These are phyloP conservation scores for Brachyhypopomus occidentalis DNA, from an alignment of 2,113 vertebrate genomes.

Conservation along the genomic window DNA sequence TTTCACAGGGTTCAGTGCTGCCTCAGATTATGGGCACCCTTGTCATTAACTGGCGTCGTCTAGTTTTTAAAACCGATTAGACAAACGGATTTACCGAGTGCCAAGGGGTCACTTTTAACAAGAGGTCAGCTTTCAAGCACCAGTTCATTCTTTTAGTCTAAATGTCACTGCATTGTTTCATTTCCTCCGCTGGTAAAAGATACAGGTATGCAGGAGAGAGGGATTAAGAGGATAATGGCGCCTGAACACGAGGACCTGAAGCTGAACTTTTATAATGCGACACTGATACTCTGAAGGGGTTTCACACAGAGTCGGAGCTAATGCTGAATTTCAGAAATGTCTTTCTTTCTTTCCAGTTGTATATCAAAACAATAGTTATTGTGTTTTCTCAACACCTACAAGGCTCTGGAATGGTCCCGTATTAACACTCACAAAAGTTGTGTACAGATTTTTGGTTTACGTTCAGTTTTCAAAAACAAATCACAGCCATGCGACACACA, in stretches of 20 bases:
- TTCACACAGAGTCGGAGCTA: not conserved
- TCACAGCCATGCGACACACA: not conserved
- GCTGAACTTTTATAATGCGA: not conserved
- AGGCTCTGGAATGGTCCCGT: not conserved
- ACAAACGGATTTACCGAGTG: slow-evolving; percentile 69
- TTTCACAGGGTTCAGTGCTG: slow-evolving; percentile 52
- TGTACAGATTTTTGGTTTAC: slow-evolving; percentile 30
- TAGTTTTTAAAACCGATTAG: slow-evolving; percentile 70
- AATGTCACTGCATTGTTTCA: slow-evolving; percentile 51
- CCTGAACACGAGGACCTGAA: not conserved
- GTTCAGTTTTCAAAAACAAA: not conserved
- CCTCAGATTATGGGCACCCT: slow-evolving; percentile 56
- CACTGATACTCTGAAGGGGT: not conserved
- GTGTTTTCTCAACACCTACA: slow-evolving; percentile 32
- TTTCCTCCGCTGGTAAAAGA: slow-evolving; percentile 43
- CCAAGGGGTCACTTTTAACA: slow-evolving; percentile 65
- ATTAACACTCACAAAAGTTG: not conserved
- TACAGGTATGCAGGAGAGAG: slow-evolving; percentile 27
- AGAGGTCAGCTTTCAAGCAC: slow-evolving; percentile 62
- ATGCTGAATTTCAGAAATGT: slow-evolving; percentile 4
- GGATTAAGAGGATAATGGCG: not conserved
- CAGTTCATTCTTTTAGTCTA: slow-evolving; percentile 34
- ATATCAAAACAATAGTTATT: slow-evolving; percentile 28
- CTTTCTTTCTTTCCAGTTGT: not conserved
- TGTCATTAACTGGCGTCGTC: slow-evolving; percentile 63